Base-by-base conservation (phyloP, 1,140 invertebrate species). In the Pseudomyrmex cubaensis region DNA sequence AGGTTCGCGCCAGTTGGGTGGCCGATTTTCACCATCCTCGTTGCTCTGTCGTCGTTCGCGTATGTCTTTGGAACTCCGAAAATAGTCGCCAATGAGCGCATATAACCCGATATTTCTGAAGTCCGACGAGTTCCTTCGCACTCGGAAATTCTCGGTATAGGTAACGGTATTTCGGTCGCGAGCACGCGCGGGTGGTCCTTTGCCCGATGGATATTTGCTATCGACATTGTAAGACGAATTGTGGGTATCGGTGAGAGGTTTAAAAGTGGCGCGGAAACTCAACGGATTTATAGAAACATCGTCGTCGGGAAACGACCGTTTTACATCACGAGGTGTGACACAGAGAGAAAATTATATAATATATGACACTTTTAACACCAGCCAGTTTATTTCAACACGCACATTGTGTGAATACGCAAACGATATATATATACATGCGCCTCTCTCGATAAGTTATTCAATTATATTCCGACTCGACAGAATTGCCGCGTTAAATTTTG, bases 71-170 rank as follows among this genome's bases (percentile, higher is more conserved):
- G 44, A 35, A 35, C 5, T 85, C 63, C 64, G 77, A 87, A 87
- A 87, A 87, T 87, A 87, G 85, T 63, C 44, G 25, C 66, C 67
- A 56, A 72, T 61, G 72, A 52, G 48, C 52, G 35, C 35, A 35
- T 35, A 57, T 54, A 61, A 76, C 57, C 77, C 57, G 74, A 75
- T 75, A 84, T 87, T 84, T 80, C 75, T 80, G 74, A 74, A 75
- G 82, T 12, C 35, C 50, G 67, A 17, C 35, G 35, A 72, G 78
- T 86, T 64, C 35, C 35, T 15, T 56, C 54, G 78, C 86, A 80
- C 80, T 84, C 84, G 85, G 82, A 80, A 87, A 84, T 87, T 76
- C 75, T 87, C 82, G 20, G 64, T 35, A 35, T 35, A 87, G 69
- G 54, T 66, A 56, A 56, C 22, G 85, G 69, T 75, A 75, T 87